Base-by-base conservation (phyloP, 2,797 vertebrate species). In the Pyrocephalus nanus region DNA sequence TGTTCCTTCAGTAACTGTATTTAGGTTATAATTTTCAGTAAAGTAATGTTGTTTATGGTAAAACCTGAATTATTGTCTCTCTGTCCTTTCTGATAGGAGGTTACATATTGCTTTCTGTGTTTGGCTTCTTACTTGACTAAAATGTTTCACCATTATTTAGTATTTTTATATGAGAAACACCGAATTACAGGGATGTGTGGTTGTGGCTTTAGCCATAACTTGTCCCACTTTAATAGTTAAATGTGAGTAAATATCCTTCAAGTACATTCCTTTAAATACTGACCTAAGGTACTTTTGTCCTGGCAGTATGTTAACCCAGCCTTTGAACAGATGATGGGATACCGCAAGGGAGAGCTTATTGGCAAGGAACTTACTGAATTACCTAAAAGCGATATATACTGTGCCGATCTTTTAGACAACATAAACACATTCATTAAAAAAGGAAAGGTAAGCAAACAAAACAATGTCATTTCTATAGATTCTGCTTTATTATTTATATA, bases 311-410 rank as follows among this genome's bases (percentile, higher is more conserved):
- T 99, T 95, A 99, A 99, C 96, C 99, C 99, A 26, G 99, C 99
- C 40, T 99, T 99, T 67, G 99, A 99, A 96, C 97, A 88, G 64
- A 99, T 99, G 99, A 99, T 99, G 99, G 99, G 99, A 29, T 99
- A 99, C 97, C 98, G 98, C 85, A 98, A 98, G 84, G 99, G 98
- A 36, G 99, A 99, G 95, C 97, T 99, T 81, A 98, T 99, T 30
- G 99, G 99, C 34, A 99, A 99, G 80, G 99, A 99, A 86, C 97
- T 99, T 40, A 98, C 98, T 0, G 99, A 99, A 85, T 97, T 99
- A 90, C 98, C 99, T 77, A 99, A 98, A 97, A 99, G 99, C 1
- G 98, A 99, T 86, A 99, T 98, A 98, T 99, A 99, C 96, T 90
- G 97, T 75, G 98, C 98, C 0, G 99, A 99, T 91, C 98, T 99